Conservation (phyloP, 2,113 vertebrate species). For the Antigone vipio region DNA sequence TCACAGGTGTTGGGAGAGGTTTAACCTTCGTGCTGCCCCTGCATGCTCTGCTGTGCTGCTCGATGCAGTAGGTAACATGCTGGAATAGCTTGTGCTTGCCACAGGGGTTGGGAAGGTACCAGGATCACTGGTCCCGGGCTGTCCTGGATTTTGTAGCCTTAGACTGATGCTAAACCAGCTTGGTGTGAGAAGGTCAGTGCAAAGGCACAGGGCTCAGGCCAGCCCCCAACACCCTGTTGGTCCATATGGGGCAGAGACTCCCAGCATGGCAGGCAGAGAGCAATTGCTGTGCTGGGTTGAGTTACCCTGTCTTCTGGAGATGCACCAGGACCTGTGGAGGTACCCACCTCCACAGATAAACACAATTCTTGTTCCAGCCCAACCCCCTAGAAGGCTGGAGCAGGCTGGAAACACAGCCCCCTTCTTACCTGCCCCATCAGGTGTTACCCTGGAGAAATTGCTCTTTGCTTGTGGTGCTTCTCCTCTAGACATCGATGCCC, state of each 20-base stretch:
- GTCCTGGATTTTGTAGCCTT: background rate
- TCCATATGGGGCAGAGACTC: background rate
- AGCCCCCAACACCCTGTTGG: background rate
- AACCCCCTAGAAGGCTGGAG: background rate
- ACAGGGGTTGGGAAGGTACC: background rate
- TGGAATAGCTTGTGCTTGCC: background rate
- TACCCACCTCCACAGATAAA: background rate
- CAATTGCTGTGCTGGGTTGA: background rate
- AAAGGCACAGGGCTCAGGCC: background rate
- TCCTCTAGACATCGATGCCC: background rate
- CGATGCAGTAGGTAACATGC: accelerated
- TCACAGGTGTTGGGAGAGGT: background rate
- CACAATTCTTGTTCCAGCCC: background rate
- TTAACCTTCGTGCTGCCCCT: background rate
- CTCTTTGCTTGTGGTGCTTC: background rate
- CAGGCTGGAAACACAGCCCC: background rate
- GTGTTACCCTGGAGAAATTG: background rate
- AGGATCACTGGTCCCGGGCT: background rate
- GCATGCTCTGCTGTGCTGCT: background rate
- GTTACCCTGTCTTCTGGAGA: background rate
- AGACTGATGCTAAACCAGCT: background rate
- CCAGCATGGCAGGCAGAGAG: accelerated
- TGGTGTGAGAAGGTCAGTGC: background rate
- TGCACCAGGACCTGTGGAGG: background rate
- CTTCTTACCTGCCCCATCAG: background rate